A percentile compares a stretch with the other conserved stretches of the same genome.
Evolutionary conservation across 1,140 invertebrate genomes (phyloP).

Genomic region (Hormaphis cornu): DNA sequence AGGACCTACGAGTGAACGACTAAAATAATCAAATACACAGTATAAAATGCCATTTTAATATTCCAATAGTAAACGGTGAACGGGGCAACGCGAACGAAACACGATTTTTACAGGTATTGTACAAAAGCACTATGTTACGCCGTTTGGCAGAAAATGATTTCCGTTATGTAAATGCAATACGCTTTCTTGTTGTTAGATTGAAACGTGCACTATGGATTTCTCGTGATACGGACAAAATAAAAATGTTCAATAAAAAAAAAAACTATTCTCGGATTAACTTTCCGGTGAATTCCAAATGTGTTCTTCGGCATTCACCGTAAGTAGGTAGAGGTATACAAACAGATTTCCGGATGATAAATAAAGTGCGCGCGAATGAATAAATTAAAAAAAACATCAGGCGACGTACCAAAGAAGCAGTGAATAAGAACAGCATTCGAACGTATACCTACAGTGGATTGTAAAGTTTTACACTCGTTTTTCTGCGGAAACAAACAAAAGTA

Average conservation of each 20-base stretch:
- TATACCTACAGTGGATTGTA: background rate
- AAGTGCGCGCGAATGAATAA: background rate
- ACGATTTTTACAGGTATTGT: background rate
- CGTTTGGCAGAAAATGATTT: background rate
- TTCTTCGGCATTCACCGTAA: background rate
- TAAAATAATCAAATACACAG: no score
- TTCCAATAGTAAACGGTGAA: background rate
- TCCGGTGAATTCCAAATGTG: slow-evolving; percentile 1
- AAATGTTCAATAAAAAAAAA: slow-evolving; percentile 11
- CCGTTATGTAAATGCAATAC: slow-evolving; percentile 2
- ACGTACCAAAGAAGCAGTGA: background rate
- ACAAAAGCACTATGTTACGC: background rate
- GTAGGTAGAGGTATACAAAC: background rate
- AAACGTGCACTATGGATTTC: background rate
- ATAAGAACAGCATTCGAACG: background rate
- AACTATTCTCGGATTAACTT: slow-evolving; percentile 21
- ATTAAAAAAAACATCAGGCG: slow-evolving; percentile 10
- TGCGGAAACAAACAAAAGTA: background rate
- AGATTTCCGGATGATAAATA: slow-evolving; percentile 23
- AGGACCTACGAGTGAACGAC: no score
- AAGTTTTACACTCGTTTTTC: slow-evolving; percentile 3
- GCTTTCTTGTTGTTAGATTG: background rate
- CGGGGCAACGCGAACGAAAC: background rate
- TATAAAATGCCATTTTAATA: background rate
- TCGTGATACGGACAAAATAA: background rate